Percentiles rank a stretch among this genome's conserved stretches.
phyloP scores from a whole-genome alignment of 92 coral and sea anemone genomes.

The Phenganax stokvisi region DNA sequence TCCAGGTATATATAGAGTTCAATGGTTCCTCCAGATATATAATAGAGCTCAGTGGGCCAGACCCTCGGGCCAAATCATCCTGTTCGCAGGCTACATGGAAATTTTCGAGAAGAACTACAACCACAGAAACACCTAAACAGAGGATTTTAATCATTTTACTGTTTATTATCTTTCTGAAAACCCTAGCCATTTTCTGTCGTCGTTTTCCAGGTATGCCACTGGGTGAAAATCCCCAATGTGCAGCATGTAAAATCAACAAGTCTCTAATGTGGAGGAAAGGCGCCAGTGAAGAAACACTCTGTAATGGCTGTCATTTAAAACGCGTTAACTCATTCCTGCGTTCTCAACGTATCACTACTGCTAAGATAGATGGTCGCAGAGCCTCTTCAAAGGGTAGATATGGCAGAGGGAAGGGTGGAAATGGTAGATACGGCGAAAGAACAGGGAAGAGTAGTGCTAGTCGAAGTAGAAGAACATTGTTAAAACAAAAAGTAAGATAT shows the following conservation, averaged over 20 bases:
- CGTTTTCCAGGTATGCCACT: conserved; percentile 57
- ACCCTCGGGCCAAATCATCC: no score
- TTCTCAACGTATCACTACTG: conserved; percentile 79
- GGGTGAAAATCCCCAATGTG: conserved; percentile 77
- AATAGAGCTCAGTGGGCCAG: no score
- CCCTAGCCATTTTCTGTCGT: background rate
- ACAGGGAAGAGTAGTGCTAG: conserved; percentile 50
- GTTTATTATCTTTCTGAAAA: background rate
- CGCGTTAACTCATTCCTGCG: conserved; percentile 83
- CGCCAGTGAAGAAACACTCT: conserved; percentile 83
- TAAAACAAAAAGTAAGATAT: conserved; percentile 68
- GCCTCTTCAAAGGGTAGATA: conserved; percentile 18
- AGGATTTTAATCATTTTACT: background rate
- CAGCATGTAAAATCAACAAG: conserved; percentile 87
- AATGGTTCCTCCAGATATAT: no score
- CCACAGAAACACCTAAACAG: no score
- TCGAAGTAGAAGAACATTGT: conserved; percentile 69
- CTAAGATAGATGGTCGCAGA: conserved; percentile 57
- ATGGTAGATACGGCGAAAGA: conserved; percentile 89
- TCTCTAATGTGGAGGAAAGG: conserved; percentile 99
- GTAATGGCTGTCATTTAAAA: conserved; percentile 94
- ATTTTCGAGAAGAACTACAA: no score
- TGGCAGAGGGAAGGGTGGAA: conserved; percentile 80
- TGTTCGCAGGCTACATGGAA: no score
- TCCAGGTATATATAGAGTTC: no score